phyloP scores from a whole-genome alignment of 2,888 invertebrate species.

The Xestia c-nigrum region DNA sequence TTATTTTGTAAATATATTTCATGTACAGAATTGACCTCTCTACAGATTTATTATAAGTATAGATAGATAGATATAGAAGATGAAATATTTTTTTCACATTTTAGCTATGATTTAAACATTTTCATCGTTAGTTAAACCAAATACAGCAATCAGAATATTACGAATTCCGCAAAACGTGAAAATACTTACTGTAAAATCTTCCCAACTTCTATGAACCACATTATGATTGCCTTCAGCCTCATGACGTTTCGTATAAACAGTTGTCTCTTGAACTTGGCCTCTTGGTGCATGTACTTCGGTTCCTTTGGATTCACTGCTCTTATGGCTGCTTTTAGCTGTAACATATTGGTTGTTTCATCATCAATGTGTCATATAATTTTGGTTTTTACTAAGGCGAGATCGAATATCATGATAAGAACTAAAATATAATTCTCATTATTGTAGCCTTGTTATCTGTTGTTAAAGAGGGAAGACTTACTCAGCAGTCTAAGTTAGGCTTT shows the following conservation, averaged over 20 bases:
- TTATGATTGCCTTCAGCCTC: conserved; percentile 96
- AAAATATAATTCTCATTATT: neutral
- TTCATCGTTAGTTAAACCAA: too few relatives aligned
- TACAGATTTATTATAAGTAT: too few relatives aligned
- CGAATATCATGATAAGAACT: neutral
- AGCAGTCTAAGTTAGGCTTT: neutral
- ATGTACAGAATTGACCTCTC: too few relatives aligned
- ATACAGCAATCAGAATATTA: too few relatives aligned
- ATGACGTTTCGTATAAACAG: conserved; percentile 98
- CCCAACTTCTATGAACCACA: conserved; percentile 96
- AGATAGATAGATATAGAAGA: too few relatives aligned
- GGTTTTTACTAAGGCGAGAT: neutral
- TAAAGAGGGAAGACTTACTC: neutral
- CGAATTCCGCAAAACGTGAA: neutral
- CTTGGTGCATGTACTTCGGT: conserved; percentile 98
- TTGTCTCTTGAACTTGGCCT: conserved; percentile 98
- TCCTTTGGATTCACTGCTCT: conserved; percentile 98
- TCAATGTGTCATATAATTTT: neutral
- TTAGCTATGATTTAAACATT: too few relatives aligned
- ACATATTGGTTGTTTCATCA: conserved; percentile 4
- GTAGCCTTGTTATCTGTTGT: neutral
- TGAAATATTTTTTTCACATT: too few relatives aligned
- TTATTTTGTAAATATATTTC: too few relatives aligned
- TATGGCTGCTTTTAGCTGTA: conserved; percentile 95
- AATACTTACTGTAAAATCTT: conserved; percentile 96